Conservation (phyloP, 2,113 vertebrate genomes). For the Istiophorus platypterus region DNA sequence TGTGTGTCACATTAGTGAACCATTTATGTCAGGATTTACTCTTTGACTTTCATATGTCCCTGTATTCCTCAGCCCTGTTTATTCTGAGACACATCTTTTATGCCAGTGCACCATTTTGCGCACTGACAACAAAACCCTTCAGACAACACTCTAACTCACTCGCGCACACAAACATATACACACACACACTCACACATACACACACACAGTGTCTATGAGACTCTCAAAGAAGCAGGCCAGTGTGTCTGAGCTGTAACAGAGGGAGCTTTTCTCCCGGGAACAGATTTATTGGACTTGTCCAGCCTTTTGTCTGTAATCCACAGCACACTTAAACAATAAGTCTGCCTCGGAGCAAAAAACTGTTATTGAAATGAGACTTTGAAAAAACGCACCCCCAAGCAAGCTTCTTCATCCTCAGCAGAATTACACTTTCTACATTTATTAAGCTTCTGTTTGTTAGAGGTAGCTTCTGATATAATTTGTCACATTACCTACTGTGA, state of each 20-base stretch:
- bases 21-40: slow-evolving; percentile 21
- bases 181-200: neutral
- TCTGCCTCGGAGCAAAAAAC: slow-evolving; percentile 50
- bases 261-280: slow-evolving; percentile 48
- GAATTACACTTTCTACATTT: slow-evolving; percentile 20
- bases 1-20: neutral
- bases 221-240: slow-evolving; percentile 19
- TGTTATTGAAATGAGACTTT: slow-evolving; percentile 52
- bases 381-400: slow-evolving; percentile 22
- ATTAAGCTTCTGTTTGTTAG: slow-evolving; percentile 5
- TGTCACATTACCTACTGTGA: neutral
- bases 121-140: neutral
- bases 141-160: too few relatives aligned
- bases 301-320: slow-evolving; percentile 61
- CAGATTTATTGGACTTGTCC: slow-evolving; percentile 61
- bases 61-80: slow-evolving; percentile 16
- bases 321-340: slow-evolving; percentile 55
- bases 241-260: slow-evolving; percentile 56
- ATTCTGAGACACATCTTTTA: slow-evolving; percentile 19
- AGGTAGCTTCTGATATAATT: slow-evolving; percentile 3
- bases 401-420: neutral
- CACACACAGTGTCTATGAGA: slow-evolving; percentile 5
- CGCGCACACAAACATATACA: too few relatives aligned
- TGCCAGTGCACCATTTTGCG: neutral
- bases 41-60: neutral